These are phyloP conservation scores for Phylloscopus trochilus DNA, from an alignment of 2,113 vertebrate species.

Conservation along the genomic window DNA sequence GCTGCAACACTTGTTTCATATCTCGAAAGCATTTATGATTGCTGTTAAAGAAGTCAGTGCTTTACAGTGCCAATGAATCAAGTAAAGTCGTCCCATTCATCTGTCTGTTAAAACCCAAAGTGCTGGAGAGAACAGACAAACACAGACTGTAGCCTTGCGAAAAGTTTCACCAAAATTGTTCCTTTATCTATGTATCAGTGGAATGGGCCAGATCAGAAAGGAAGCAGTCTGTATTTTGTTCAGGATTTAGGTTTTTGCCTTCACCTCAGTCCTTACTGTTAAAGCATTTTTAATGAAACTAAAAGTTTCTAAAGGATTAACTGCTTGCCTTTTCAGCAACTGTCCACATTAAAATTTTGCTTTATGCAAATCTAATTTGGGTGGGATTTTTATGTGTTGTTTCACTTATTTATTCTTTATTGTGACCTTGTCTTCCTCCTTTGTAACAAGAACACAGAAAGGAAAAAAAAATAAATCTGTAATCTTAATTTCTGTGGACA, in stretches of 20 bases:
- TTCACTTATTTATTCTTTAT: not conserved
- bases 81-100: conserved; percentile 61
- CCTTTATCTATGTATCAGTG: not conserved
- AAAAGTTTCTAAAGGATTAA: not conserved
- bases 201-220: not conserved
- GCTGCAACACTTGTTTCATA: conserved; percentile 70
- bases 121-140: conserved; percentile 35
- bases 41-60: conserved; percentile 67
- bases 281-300: not conserved
- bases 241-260: not conserved
- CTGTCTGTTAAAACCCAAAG: conserved; percentile 57
- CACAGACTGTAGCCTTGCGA: not conserved
- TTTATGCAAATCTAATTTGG: not conserved
- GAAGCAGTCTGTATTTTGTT: not conserved
- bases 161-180: not conserved
- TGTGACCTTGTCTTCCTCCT: not conserved
- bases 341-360: not conserved
- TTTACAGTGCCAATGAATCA: conserved; percentile 49
- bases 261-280: not conserved
- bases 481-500: not conserved
- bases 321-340: not conserved
- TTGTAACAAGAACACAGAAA: not conserved
- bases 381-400: not conserved
- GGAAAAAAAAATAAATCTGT: not conserved
- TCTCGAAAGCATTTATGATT: conserved; percentile 73